These are phyloP conservation scores for Apamea monoglypha DNA, from an alignment of 2,888 invertebrate species.

Conservation along the genomic window DNA sequence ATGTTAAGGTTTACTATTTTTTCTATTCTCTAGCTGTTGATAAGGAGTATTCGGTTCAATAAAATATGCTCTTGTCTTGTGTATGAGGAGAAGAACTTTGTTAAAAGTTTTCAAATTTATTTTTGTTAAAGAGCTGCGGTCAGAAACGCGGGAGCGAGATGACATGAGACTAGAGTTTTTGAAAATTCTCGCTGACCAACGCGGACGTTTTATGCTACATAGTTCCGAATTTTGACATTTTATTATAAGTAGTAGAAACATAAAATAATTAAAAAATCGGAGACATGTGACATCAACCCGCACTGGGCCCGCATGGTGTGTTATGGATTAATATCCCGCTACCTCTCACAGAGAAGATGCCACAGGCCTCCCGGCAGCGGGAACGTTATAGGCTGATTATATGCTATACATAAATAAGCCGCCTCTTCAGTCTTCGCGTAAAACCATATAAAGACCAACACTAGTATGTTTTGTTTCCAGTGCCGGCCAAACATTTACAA, in stretches of 20 bases:
- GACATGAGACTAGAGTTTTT: background rate
- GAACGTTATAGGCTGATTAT: background rate
- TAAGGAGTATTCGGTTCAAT: background rate
- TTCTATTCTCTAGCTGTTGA: background rate
- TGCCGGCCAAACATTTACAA: conserved; percentile 91
- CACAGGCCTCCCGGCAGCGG: background rate
- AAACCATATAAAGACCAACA: background rate
- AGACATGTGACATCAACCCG: background rate
- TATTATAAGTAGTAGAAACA: background rate
- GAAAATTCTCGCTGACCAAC: background rate
- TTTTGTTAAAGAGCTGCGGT: background rate
- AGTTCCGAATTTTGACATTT: background rate
- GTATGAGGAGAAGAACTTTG: background rate
- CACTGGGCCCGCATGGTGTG: background rate
- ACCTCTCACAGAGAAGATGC: background rate
- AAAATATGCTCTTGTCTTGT: background rate
- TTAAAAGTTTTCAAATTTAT: background rate
- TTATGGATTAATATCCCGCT: background rate
- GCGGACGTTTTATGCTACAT: background rate
- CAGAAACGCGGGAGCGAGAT: background rate
- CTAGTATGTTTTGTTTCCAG: conserved; percentile 76
- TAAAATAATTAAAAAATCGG: background rate
- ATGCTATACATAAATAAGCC: background rate
- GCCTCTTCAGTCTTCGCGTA: background rate
- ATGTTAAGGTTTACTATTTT: background rate